Base-by-base conservation (phyloP, 2,797 vertebrate species). In the Emydoidea blandingii region DNA sequence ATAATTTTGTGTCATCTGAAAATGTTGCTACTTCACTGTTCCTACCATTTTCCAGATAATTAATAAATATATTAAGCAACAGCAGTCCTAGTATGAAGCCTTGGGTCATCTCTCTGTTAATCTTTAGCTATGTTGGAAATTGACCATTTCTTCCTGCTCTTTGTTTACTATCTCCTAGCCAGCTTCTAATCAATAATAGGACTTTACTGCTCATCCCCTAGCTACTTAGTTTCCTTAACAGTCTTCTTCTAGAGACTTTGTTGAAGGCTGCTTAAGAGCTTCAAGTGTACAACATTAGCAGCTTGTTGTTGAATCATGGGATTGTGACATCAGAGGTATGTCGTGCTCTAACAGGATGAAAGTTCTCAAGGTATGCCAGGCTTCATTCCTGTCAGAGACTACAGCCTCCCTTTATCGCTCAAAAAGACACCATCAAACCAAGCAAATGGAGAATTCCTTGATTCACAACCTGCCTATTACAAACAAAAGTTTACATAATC, bases 21-120 rank as follows among this genome's bases (percentile, higher is more conserved):
- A 41, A 72, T 49, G 27, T n/a, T 34, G 50, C 37, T 54, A 74
- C 54, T 81, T 81, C 25, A 52, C 41, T 47, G 41, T 72, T 95
- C 29, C 16, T 84, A 87, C 78, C 23, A 50, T 76, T 47, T 87
- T 12, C 87, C 23, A 1, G 2, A 92, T 79, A 34, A 56, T 87
- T 78, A 65, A n/a, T 79, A 95, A 87, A 68, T 34, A 95, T 10
- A 87, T n/a, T 23, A 80, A 95, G 81, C 25, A 95, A 27, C 25
- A 92, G 56, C 65, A 62, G 25, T 78, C 37, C 62, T 76, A 93
- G 62, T 79, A 78, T 9, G 21, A 54, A 62, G 53, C 62, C 9
- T 82, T 92, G 81, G 8, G 41, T 34, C 44, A 49, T 21, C 23
- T 6, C 44, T 54, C 72, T 9, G 34, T 76, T 83, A 86, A 78